Evolutionary conservation across 2,113 vertebrate species (phyloP).

Genomic region (Pterocles orientalis): DNA sequence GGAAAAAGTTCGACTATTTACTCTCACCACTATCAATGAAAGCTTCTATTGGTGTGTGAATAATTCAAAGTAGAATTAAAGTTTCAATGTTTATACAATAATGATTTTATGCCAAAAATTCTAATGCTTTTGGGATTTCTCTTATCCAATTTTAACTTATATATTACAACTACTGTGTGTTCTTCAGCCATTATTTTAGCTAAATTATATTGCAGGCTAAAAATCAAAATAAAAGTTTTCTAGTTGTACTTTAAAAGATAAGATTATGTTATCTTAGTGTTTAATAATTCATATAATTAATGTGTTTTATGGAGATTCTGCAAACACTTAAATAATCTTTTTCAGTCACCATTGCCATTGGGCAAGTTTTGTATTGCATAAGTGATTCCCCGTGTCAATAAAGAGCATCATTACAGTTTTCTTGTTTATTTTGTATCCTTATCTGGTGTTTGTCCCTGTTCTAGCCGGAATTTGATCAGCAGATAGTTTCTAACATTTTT

Average conservation of each 20-base stretch:
- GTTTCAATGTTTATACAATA: neutral
- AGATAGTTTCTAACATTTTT: neutral
- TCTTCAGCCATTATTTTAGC: neutral
- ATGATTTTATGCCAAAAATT: neutral
- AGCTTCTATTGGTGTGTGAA: rapidly evolving
- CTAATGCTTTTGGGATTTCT: neutral
- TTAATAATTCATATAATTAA: neutral
- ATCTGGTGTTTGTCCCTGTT: neutral
- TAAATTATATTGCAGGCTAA: neutral
- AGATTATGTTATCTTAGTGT: neutral
- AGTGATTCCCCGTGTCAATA: neutral
- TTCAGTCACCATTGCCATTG: neutral
- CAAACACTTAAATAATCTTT: neutral
- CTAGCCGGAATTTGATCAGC: neutral
- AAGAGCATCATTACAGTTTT: neutral
- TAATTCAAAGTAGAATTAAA: neutral
- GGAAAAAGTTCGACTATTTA: neutral
- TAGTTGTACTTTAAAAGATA: neutral
- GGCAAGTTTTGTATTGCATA: neutral
- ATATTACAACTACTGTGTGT: rapidly evolving
- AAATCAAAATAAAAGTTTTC: neutral
- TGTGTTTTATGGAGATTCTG: neutral
- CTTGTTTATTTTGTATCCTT: neutral
- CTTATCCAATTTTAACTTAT: neutral
- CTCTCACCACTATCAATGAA: neutral